Evolutionary conservation across 2,113 vertebrate species (phyloP).

Genomic region (Hiodon alosoides): DNA sequence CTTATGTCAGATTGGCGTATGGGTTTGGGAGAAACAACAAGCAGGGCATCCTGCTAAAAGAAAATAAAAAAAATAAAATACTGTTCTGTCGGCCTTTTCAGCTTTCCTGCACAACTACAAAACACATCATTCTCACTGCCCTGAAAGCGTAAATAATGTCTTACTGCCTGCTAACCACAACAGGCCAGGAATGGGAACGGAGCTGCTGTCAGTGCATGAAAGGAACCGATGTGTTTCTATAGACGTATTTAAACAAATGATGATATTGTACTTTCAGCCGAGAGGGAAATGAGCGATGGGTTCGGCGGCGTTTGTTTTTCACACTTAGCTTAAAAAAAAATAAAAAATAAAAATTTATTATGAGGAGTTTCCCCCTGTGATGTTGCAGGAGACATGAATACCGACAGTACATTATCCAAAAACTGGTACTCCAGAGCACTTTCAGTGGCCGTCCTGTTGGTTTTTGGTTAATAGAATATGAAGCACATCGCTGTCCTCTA

Average conservation of each 20-base stretch:
- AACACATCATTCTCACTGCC: not conserved
- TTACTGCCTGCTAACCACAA: conserved; percentile 1
- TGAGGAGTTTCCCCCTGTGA: no score
- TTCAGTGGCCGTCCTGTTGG: no score
- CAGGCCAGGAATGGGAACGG: not conserved
- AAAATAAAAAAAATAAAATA: not conserved
- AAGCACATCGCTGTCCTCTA: no score
- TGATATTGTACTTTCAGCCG: not conserved
- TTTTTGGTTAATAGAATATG: no score
- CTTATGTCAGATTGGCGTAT: conserved; percentile 47
- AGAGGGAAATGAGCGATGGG: no score
- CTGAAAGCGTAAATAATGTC: conserved; percentile 13
- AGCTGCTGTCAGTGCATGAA: conserved; percentile 7
- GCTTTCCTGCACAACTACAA: conserved; percentile 9
- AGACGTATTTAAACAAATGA: conserved; percentile 3
- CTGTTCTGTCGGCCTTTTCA: conserved; percentile 24
- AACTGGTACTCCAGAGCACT: no score
- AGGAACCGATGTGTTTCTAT: not conserved
- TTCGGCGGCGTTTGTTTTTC: no score
- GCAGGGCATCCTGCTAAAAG: conserved; percentile 31
- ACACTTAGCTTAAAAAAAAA: no score
- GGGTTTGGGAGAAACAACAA: conserved; percentile 41
- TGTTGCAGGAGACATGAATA: no score
- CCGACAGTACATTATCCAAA: no score
- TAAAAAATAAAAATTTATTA: no score